Base-by-base conservation (phyloP, 2,113 vertebrate genomes). In the Monopterus albus region DNA sequence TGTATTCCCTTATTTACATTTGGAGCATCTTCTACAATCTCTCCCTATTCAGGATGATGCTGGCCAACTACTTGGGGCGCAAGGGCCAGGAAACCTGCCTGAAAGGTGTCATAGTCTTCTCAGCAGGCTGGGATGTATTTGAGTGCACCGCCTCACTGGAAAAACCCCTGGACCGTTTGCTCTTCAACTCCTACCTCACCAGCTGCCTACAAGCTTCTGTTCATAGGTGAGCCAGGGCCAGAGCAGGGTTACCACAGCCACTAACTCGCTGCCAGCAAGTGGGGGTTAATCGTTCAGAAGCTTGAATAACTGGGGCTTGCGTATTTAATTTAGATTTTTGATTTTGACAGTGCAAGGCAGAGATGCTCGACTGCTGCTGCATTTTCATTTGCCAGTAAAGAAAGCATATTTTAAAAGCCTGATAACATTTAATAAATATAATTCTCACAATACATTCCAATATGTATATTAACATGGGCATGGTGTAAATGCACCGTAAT, bases 151-250 rank as follows among this genome's bases (percentile, higher is more conserved):
- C 94, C 38, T 97, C 96, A 9, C 83, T 99, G 91, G 97, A 99
- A 87, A 98, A 97, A 88, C 96, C 96, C 43, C 91, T 99, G 51
- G 98, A 99, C 85, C 96, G 97, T 88, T 94, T 98, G 89, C 95
- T 99, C 79, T 99, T 99, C 92, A 99, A 99, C 93, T 98, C 97
- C 88, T 99, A 99, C 89, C 93, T 99, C 94, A 99, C 96, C 74
- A 97, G 95, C 88, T 97, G 97, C 91, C 95, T 99, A 52, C 96
- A 97, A 63, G 97, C 97, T 68, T 97, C 96, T 23, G 91, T 99
- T 82, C 95, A 94, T 90, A 96, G 96, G 97, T 99, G 91, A 95
- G 95, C 92, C 72, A 25, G 36, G 66, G 68, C 50, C 62, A 52
- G 39, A 62, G 58, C 1, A 6, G 79, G 72, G 82, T 87, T 82